Conservation (phyloP, 2,113 vertebrate species). For the Hyperopisus bebe region DNA sequence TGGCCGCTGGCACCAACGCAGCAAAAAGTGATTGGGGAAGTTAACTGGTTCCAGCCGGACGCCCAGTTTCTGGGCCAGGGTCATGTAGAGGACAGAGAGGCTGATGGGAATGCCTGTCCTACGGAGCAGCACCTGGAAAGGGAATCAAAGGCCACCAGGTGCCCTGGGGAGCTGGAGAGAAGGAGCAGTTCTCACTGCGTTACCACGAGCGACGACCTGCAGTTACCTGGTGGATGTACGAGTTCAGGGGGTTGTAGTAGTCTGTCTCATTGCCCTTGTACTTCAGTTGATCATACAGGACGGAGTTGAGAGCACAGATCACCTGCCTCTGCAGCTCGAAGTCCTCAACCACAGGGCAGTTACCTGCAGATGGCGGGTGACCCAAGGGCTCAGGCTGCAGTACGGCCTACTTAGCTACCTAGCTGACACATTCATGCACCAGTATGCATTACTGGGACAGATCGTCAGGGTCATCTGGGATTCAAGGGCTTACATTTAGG, state of each 20-base stretch:
- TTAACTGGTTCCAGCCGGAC: conserved; percentile 89
- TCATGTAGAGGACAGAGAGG: conserved; percentile 91
- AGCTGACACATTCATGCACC: not conserved
- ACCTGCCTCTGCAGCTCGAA: conserved; percentile 86
- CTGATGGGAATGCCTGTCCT: conserved; percentile 93
- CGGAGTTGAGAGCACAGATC: conserved; percentile 81
- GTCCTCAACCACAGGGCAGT: conserved; percentile 65
- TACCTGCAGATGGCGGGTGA: conserved; percentile 42
- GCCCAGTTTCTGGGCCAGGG: conserved; percentile 77
- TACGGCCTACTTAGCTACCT: not conserved
- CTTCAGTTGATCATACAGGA: conserved; percentile 87
- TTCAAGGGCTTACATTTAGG: not conserved
- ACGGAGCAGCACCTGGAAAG: conserved; percentile 78
- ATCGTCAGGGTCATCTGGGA: not conserved
- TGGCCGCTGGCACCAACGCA: conserved; percentile 85
- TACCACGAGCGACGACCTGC: not conserved
- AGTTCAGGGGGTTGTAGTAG: conserved; percentile 94
- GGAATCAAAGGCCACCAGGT: not conserved
- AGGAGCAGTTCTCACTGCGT: not conserved
- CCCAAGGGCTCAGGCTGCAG: not conserved
- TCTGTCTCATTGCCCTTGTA: conserved; percentile 92
- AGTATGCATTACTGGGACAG: not conserved
- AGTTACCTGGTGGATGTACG: conserved; percentile 89
- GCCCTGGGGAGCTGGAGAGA: not conserved
- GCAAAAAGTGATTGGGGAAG: conserved; percentile 92